Evolutionary conservation across 2,113 vertebrate genomes (phyloP).

Genomic region (Atlantisia rogersi): DNA sequence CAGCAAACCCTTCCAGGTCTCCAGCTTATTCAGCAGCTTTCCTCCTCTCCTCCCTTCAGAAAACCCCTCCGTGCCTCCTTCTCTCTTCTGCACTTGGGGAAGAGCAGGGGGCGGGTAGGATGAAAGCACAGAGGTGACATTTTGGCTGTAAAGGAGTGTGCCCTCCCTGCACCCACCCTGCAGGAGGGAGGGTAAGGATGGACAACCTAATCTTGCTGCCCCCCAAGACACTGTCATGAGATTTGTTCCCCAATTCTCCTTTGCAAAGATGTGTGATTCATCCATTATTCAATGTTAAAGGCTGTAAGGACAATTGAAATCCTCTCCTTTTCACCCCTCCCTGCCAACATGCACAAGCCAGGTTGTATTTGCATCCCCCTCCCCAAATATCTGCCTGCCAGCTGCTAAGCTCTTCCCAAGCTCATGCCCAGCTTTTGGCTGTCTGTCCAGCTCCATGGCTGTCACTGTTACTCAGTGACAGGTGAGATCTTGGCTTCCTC

Average conservation of each 20-base stretch:
- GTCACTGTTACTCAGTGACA: background rate
- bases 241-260: background rate
- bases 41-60: background rate
- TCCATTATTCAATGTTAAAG: slow-evolving; percentile 18
- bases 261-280: slow-evolving; percentile 20
- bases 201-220: background rate
- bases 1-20: slow-evolving; percentile 49
- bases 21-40: slow-evolving; percentile 52
- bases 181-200: background rate
- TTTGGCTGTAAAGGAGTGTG: background rate
- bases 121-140: background rate
- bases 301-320: background rate
- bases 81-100: background rate
- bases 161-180: background rate
- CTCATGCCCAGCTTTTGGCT: background rate
- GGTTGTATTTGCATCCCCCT: background rate
- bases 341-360: background rate
- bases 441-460: background rate
- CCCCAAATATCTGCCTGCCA: background rate
- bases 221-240: background rate
- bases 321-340: background rate
- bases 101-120: background rate
- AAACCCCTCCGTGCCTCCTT: background rate
- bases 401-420: background rate
- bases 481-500: background rate